Conservation (phyloP, 1,140 invertebrate species). For the Nephotettix cincticeps region DNA sequence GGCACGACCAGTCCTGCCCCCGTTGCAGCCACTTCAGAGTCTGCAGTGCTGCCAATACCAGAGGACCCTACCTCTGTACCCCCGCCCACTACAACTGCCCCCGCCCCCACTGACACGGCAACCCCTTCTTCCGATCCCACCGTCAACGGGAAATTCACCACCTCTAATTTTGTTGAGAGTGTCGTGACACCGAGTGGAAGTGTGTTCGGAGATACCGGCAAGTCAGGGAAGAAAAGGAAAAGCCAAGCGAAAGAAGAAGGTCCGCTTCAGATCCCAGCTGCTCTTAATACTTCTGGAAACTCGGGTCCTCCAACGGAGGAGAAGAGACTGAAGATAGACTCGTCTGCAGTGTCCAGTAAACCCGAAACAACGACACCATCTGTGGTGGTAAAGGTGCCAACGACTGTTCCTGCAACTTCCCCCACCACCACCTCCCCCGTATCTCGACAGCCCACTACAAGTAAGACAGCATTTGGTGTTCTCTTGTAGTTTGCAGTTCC, state of each 20-base stretch:
- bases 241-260: constrained; percentile 5
- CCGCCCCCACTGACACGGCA: background rate
- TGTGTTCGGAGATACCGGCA: constrained; percentile 40
- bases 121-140: background rate
- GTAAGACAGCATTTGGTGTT: no score
- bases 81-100: background rate
- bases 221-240: constrained; percentile 25
- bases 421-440: background rate
- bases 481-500: no score
- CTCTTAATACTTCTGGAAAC: background rate
- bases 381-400: constrained; percentile 27
- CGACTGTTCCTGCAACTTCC: constrained; percentile 6
- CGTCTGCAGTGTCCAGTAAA: constrained; percentile 38
- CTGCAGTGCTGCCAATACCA: background rate
- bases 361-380: constrained; percentile 30
- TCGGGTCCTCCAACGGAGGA: background rate
- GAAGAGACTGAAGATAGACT: constrained; percentile 21
- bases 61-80: background rate
- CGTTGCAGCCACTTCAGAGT: background rate
- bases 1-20: no score
- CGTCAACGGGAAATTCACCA: constrained; percentile 36
- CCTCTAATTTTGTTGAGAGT: constrained; percentile 40
- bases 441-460: no score
- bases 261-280: background rate
- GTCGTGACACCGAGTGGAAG: constrained; percentile 43